Base-by-base conservation (phyloP, 2,113 vertebrate genomes). In the Mungos mungo region DNA sequence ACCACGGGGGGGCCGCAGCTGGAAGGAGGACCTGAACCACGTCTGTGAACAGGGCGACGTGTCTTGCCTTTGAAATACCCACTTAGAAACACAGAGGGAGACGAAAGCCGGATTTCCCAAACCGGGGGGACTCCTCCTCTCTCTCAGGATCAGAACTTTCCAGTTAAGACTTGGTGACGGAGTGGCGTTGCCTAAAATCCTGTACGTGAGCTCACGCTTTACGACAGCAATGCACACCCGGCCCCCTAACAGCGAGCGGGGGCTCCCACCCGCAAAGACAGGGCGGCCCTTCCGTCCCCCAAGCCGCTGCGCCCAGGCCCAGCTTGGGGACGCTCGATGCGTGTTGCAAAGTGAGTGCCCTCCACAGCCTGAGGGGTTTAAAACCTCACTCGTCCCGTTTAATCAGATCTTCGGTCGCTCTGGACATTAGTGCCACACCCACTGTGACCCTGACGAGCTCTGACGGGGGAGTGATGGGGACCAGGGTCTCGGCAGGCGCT, bases 41-140 rank as follows among this genome's bases (percentile, higher is more conserved):
- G 93, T 95, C 0, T 90, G 84, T 97, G 93, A 97, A 97, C 96
- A 52, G 74, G 91, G 38, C 35, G 88, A 27, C 90, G 79, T 82
- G 87, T 93, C 89, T 90, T 95, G 77, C 90, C 95, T 88, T 47
- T 89, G 95, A 98, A 97, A 98, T 63, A 88, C 57, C 96, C 93
- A 90, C 60, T 96, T 93, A 97, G 95, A 96, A 90, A 90, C 19
- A 31, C 18, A 77, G 72, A 96, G 91, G 80, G 83, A 52, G 57
- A 65, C 33, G 41, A 21, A 74, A 31, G 47, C 0, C 52, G 47
- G 66, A 57, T 72, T 96, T 97, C 97, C 97, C 90, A 69, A 72
- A 92, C 14, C 23, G 29, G 15, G 19, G 54, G 10, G 31, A 41
- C 13, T 23, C 41, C 65, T 69, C 52, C 27, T 88, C 91, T 76